Base-by-base conservation (phyloP, 2,797 vertebrate genomes). In the Danio choprae region DNA sequence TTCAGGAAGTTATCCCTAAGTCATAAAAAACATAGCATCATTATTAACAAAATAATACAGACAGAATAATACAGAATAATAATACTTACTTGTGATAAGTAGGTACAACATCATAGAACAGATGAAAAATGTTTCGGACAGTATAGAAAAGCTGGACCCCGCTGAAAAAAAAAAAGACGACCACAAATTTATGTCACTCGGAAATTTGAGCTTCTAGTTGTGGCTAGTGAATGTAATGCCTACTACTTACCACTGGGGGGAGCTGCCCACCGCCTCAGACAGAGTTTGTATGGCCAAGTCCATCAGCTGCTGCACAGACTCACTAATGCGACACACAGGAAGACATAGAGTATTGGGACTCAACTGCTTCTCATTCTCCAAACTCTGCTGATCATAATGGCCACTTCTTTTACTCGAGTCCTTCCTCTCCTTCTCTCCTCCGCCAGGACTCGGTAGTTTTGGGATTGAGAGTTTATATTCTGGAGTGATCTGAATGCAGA, bases 71-170 rank as follows among this genome's bases (percentile, higher is more conserved):
- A n/a, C n/a, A n/a, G n/a, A n/a, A n/a, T n/a, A n/a, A n/a, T n/a
- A n/a, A n/a, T n/a, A n/a, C 94, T 95, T 89, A 99, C 97, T 95
- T 98, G 91, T 99, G 97, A 88, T 98, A 99, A 0, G 94, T 98
- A 7, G 98, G 97, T n/a, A 99, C 97, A 0, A 99, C 97, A 48
- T 99, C 97, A 7, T 93, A 96, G 92, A 99, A 99, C 40, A 99
- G 92, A 87, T 98, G 96, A 90, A 99, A 99, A 84, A 99, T 95
- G 86, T 98, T 97, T 86, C 97, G 92, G 62, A 98, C 96, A 0
- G 96, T 96, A 89, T 96, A 97, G 87, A 99, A 98, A 67, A 99
- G 96, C 80, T 99, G 97, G 40, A 96, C 86, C 1, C 95, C 94
- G 84, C 97, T 99, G 59, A 58, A 84, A 84, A 44, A 79, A 53